Evolutionary conservation across 2,113 vertebrate species (phyloP).

Genomic region (Callipepla squamata): DNA sequence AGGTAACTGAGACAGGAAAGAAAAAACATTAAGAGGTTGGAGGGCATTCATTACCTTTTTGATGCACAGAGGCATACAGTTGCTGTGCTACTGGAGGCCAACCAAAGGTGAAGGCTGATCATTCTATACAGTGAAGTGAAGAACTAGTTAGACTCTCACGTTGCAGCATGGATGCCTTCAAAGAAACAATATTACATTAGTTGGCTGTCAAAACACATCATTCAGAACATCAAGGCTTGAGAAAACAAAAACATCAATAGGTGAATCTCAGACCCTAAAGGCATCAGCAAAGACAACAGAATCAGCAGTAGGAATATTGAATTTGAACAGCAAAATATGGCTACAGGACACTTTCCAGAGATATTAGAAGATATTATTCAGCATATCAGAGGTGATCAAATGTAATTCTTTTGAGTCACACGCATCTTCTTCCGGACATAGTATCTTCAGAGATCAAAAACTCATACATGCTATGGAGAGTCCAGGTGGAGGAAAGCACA

Average conservation of each 20-base stretch:
- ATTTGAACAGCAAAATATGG: neutral
- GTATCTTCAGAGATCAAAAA: neutral
- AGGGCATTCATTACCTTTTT: conserved; percentile 84
- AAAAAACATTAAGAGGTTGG: conserved; percentile 87
- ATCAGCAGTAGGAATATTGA: conserved; percentile 40
- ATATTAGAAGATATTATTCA: neutral
- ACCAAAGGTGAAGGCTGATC: conserved; percentile 85
- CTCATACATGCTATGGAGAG: neutral
- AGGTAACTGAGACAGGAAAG: conserved; percentile 83
- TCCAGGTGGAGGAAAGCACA: accelerated
- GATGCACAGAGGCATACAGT: conserved; percentile 89
- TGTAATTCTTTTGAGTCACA: neutral
- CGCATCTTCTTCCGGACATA: neutral
- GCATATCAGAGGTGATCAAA: neutral
- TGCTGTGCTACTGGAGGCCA: conserved; percentile 84
- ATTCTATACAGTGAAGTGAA: conserved; percentile 85
- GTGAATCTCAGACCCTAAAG: conserved; percentile 83
- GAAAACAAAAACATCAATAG: conserved; percentile 87
- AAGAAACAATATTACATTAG: conserved; percentile 87
- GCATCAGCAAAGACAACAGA: conserved; percentile 81
- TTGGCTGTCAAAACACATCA: conserved; percentile 85
- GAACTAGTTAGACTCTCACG: conserved; percentile 86
- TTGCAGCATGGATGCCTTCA: conserved; percentile 84
- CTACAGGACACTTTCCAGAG: neutral
- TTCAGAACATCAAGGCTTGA: conserved; percentile 84